Evolutionary conservation across 2,113 vertebrate species (phyloP), one percentile per base, ranked within the genome.

Genomic region (Syngnathus floridae): DNA sequence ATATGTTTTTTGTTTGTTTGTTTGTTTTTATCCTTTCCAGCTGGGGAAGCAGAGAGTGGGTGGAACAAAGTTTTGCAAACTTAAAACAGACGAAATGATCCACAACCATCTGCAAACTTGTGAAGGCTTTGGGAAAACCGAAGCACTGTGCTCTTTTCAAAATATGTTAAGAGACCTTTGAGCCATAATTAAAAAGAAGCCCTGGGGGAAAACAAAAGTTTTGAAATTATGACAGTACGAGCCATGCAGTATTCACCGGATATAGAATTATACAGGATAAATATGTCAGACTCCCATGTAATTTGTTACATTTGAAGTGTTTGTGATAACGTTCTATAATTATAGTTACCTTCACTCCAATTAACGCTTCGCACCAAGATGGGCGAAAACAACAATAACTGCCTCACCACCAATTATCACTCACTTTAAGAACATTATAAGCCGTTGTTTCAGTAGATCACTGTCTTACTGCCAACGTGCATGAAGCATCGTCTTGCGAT

Each of bases 41-140:
- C 60, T 46, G 38, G 60, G 40, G 6, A 60, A 14, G 59, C 21
- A 16, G 40, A 26, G 60, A 26, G 40, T 62, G 59, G 59, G 59
- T 10, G 38, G 38, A 43, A 43, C 21, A n/a, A 38, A 60, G 58
- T 41, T 41, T 22, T 61, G 59, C 59, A 43, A 26, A 17, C 40
- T 16, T 7, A 61, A 43, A 61, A 61, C 6, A 43, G 16, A 61
- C 43, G 40, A 14, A 43, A 43, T 26, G 40, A 61, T 43, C 38
- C 59, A 61, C 57, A 61, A 13, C 21, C 38, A 22, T 14, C 37
- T 22, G 26, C 6, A 61, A 61, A 22, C 38, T 43, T 45, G 9
- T 22, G 59, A 61, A 12, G 40, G 13, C 38, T 40, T 61, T 21
- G 21, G 37, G 35, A 36, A n/a, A 59, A 8, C 36, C n/a, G 36